Conservation (phyloP, 1,140 invertebrate species). For the Scaptomyza montana region DNA sequence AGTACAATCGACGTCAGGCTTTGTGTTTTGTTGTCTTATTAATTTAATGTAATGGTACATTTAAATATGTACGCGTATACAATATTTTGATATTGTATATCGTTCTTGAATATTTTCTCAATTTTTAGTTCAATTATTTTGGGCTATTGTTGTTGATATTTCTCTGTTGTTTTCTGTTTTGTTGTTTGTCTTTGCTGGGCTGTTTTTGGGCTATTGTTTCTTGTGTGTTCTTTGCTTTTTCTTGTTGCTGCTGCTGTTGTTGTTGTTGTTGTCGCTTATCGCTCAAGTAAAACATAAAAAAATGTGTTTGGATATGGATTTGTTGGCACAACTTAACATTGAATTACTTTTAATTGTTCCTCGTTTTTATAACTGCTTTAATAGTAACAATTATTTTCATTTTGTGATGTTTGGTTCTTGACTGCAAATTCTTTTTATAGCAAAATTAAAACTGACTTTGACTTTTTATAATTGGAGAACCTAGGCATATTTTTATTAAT, state of each 20-base stretch:
- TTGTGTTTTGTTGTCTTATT: constrained; percentile 50
- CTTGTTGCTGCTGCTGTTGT: constrained; percentile 11
- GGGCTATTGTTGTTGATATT: constrained; percentile 72
- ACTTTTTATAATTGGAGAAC: constrained; percentile 49
- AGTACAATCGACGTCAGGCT: constrained; percentile 83
- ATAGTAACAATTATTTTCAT: constrained; percentile 29
- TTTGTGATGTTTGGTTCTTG: constrained; percentile 40
- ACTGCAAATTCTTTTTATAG: constrained; percentile 33
- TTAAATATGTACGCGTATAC: constrained; percentile 10
- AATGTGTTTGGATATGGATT: constrained; percentile 23
- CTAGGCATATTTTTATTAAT: constrained; percentile 54
- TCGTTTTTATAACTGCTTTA: constrained; percentile 47
- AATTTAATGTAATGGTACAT: constrained; percentile 3
- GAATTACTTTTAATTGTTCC: constrained; percentile 28
- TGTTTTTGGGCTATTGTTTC: constrained; percentile 73
- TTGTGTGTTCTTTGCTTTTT: constrained; percentile 67
- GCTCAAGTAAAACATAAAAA: constrained; percentile 69
- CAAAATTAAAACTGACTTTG: constrained; percentile 43
- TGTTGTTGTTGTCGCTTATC: constrained; percentile 20
- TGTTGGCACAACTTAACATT: constrained; percentile 46
- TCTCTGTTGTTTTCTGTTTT: constrained; percentile 25
- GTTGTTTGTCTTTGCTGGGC: constrained; percentile 53
- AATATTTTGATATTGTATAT: constrained; percentile 3
- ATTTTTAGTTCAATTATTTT: constrained; percentile 71
- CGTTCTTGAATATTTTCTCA: constrained; percentile 54